Conservation (phyloP, 2,113 vertebrate genomes). For the Okapia johnstoni region DNA sequence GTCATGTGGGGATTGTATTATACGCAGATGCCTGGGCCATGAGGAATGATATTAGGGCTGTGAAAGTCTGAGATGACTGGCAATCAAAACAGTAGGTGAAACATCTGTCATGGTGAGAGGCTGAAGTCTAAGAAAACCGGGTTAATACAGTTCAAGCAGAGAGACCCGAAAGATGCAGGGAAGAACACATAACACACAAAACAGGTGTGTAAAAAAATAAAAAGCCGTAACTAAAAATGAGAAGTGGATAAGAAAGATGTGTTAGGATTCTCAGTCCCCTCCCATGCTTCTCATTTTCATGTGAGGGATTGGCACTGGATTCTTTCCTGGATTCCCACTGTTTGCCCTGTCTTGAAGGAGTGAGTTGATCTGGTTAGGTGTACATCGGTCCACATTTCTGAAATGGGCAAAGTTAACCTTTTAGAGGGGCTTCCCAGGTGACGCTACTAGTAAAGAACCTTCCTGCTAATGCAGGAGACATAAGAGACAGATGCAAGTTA, state of each 20-base stretch:
- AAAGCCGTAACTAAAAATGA: neutral
- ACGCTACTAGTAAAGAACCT: neutral
- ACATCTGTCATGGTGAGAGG: neutral
- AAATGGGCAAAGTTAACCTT: neutral
- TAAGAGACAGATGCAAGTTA: neutral
- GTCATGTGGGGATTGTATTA: neutral
- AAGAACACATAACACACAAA: neutral
- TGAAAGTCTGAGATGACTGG: neutral
- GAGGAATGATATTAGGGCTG: neutral
- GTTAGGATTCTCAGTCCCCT: neutral
- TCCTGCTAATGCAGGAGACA: neutral
- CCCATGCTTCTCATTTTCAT: neutral
- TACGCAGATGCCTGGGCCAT: neutral
- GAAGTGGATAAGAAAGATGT: neutral
- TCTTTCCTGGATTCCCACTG: neutral
- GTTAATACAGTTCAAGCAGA: neutral
- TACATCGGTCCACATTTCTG: neutral
- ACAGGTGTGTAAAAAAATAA: neutral
- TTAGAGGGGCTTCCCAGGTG: neutral
- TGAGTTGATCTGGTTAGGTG: neutral
- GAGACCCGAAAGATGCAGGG: neutral
- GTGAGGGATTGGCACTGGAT: rapidly evolving
- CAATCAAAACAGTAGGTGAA: neutral
- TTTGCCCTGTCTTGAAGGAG: neutral
- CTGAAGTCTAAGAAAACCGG: neutral